These are phyloP conservation scores for Chiloscyllium punctatum DNA, from an alignment of 2,797 vertebrate species.

Conservation along the genomic window DNA sequence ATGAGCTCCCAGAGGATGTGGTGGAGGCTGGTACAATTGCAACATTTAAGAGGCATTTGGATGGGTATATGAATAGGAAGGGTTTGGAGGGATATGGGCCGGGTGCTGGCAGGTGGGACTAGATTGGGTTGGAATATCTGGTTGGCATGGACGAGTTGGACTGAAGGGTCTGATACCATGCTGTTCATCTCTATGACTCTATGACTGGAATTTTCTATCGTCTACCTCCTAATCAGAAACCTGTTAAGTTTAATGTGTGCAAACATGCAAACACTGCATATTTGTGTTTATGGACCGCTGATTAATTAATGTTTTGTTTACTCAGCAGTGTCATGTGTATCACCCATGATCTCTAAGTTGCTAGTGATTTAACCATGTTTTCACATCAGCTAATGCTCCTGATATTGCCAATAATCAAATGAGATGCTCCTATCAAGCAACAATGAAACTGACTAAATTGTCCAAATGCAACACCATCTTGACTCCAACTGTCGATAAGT, in stretches of 20 bases:
- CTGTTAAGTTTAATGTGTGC: background rate
- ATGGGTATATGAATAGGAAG: no score
- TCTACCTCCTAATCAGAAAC: background rate
- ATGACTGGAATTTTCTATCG: background rate
- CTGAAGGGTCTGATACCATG: no score
- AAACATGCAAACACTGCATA: constrained; percentile 4
- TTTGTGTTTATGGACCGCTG: background rate
- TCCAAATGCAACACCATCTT: background rate
- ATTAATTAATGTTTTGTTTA: background rate
- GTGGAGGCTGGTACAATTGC: no score
- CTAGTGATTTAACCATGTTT: background rate
- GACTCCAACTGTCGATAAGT: constrained; percentile 11
- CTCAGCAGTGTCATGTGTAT: background rate
- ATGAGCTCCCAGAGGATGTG: no score
- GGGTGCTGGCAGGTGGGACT: no score
- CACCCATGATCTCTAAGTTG: background rate
- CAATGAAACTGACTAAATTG: background rate
- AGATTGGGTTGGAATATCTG: no score
- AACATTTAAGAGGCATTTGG: no score
- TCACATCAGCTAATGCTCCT: background rate
- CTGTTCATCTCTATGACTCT: no score
- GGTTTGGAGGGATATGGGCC: no score
- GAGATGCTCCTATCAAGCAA: background rate
- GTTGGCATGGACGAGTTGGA: no score
- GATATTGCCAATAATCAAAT: background rate